phyloP scores from a whole-genome alignment of 2,888 invertebrate species.

The Blastobasis lacticolella region DNA sequence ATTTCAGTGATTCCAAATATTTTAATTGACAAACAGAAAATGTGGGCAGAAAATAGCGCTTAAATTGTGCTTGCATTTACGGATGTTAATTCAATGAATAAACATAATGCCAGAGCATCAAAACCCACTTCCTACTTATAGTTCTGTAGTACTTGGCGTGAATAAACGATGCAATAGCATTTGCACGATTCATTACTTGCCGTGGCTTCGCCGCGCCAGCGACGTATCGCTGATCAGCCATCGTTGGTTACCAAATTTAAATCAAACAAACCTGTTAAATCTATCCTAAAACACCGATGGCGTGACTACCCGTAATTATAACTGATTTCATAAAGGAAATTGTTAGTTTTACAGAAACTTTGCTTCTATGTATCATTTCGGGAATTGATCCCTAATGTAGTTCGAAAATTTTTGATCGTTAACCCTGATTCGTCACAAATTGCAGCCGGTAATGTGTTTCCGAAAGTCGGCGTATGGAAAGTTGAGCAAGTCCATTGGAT shows the following conservation, averaged over 20 bases:
- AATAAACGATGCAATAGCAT: background rate
- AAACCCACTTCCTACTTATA: conserved; percentile 38
- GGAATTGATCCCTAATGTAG: conserved; percentile 67
- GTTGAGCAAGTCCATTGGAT: background rate
- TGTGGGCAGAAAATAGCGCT: conserved; percentile 54
- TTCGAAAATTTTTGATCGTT: conserved; percentile 51
- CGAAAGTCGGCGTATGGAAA: conserved; percentile 1
- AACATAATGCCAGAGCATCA: conserved; percentile 50
- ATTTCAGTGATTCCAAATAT: conserved; percentile 68
- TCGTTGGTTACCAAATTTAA: too few species aligned
- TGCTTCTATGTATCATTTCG: conserved; percentile 56
- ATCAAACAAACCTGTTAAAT: too few species aligned
- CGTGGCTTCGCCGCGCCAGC: too few species aligned
- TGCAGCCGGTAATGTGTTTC: conserved; percentile 15
- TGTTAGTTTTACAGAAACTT: conserved; percentile 65
- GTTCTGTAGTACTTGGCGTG: conserved; percentile 18
- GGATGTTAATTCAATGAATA: conserved; percentile 63
- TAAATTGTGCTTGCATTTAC: conserved; percentile 64
- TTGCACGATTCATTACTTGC: background rate
- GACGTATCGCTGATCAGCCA: too few species aligned
- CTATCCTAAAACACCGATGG: conserved; percentile 41
- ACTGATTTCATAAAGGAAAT: conserved; percentile 66
- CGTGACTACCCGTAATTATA: conserved; percentile 67
- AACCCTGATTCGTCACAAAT: conserved; percentile 33
- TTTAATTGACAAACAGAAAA: conserved; percentile 72